These are phyloP conservation scores for Oreohelix idahoensis DNA, from an alignment of 1,140 invertebrate genomes.

Conservation along the genomic window DNA sequence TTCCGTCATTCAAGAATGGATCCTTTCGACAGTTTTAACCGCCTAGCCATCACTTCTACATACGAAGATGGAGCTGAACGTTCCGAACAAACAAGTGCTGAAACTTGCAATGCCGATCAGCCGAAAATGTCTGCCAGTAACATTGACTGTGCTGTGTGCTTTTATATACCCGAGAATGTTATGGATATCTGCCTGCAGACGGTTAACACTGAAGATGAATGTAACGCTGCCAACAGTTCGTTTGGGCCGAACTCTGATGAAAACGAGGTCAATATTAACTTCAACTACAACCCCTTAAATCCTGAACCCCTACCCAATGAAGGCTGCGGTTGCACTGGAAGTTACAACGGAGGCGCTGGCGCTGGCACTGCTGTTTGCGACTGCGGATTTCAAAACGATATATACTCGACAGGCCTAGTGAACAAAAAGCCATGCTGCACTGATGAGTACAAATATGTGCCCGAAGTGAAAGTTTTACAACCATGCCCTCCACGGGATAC, in stretches of 20 bases:
- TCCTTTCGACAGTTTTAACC: background rate
- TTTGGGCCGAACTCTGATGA: background rate
- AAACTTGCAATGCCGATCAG: constrained; percentile 5
- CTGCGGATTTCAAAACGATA: background rate
- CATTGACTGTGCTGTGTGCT: background rate
- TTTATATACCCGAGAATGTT: background rate
- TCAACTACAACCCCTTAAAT: background rate
- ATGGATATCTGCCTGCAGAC: background rate
- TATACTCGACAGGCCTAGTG: background rate
- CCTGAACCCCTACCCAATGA: background rate
- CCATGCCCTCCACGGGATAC: too few relatives aligned
- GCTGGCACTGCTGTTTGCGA: background rate
- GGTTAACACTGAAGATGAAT: background rate
- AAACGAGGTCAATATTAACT: background rate
- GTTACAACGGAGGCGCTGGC: constrained; percentile 13
- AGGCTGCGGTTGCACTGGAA: constrained; percentile 19
- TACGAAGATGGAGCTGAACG: background rate
- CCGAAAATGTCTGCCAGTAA: background rate
- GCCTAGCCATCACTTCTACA: background rate
- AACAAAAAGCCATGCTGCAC: constrained; percentile 11
- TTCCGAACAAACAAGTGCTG: constrained; percentile 10
- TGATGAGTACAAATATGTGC: background rate
- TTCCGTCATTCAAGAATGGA: background rate
- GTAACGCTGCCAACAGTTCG: background rate
- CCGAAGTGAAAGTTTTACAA: background rate